Percentiles rank a stretch among this genome's conserved stretches.
These are phyloP conservation scores for Saimiri boliviensis DNA, from an alignment of 2,113 vertebrate species.

Conservation along the genomic window DNA sequence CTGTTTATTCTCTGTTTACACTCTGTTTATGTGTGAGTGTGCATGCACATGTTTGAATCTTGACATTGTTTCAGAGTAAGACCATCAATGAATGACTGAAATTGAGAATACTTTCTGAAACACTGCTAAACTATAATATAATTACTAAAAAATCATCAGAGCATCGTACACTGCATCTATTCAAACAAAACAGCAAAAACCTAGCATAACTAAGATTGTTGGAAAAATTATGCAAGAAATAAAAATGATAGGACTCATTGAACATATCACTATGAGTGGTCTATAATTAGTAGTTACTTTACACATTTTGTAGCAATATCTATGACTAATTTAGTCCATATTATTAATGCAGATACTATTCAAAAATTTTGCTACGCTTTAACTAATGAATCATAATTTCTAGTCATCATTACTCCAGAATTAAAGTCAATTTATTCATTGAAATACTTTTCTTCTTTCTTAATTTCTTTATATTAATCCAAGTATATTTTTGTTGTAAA, in stretches of 20 bases:
- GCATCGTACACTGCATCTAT: constrained; percentile 55
- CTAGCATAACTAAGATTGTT: constrained; percentile 75
- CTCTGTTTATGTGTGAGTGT: not conserved
- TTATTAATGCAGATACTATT: constrained; percentile 58
- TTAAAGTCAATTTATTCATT: not conserved
- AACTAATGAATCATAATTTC: not conserved
- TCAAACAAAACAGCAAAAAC: constrained; percentile 78
- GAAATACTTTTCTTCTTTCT: not conserved
- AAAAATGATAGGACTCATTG: constrained; percentile 78
- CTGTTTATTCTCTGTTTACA: not conserved
- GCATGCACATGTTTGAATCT: too few relatives aligned
- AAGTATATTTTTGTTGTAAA: not conserved
- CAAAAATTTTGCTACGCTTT: not conserved
- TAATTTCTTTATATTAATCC: not conserved
- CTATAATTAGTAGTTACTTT: constrained; percentile 80
- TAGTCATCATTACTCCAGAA: not conserved
- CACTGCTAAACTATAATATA: constrained; percentile 58
- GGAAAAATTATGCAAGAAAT: constrained; percentile 75
- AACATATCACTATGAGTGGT: constrained; percentile 75
- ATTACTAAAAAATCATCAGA: constrained; percentile 52
- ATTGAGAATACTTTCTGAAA: not conserved
- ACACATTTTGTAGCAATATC: constrained; percentile 77
- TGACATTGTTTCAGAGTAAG: not conserved
- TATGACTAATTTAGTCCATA: constrained; percentile 76
- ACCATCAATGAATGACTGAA: not conserved